Evolutionary conservation across 2,797 vertebrate species (phyloP), one percentile per base, ranked within the genome.

Genomic region (Onychomys arenicola): DNA sequence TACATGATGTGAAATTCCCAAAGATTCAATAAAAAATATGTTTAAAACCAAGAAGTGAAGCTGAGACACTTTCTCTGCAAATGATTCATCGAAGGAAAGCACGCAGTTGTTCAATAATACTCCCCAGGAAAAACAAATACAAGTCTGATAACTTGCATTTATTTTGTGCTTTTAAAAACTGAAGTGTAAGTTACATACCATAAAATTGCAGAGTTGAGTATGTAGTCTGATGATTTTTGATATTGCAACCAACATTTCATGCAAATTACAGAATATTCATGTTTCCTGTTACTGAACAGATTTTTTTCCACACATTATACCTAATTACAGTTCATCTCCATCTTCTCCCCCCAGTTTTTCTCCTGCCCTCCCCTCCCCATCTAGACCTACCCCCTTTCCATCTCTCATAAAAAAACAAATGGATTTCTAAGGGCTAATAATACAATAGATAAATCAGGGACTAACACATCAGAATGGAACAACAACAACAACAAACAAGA

Each of bases 81-180:
- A 87, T n/a, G 65, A 27, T 1, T 90, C 40, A 86, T 59, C 69
- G 63, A 17, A 17, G 34, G 14, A 84, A 11, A 93, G 40, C 14
- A 92, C 10, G 7, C 52, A 77, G 27, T 77, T 63, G 52, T 34
- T 93, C 12, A 86, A 21, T 85, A 92, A 21, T 19, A 78, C 49
- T 82, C 34, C 59, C 75, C 14, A 27, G 90, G 59, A 73, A 67
- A 82, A 86, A 19, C 73, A 94, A 95, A 23, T 73, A 65, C 82
- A 43, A 92, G 13, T 77, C 86, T 91, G 37, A 75, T 43, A 67
- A 17, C 16, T 65, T 94, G 29, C 67, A 88, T 71, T 95, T 90
- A 59, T 34, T 91, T 84, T 88, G 32, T 96, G 37, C 90, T 87
- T 87, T 83, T 92, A 5, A 29, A 76, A 93, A 52, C 76, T 19